Evolutionary conservation across 2,888 invertebrate genomes (phyloP).

Genomic region (Epicampocera succincta): DNA sequence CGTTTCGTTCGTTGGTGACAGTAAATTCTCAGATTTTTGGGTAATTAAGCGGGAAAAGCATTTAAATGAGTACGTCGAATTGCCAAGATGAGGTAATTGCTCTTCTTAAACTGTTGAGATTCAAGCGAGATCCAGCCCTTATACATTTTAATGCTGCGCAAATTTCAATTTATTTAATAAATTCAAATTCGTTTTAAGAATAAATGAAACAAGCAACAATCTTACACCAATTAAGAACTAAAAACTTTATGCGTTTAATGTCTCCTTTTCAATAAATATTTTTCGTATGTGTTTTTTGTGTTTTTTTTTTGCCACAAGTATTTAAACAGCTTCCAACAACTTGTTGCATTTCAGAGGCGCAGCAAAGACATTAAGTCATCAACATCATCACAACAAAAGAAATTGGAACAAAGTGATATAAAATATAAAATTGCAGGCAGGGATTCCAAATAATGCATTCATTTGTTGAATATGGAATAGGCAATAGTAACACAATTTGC

Average conservation of each 20-base stretch:
- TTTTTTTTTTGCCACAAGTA: constrained; percentile 20
- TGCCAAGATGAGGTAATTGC: too few species aligned
- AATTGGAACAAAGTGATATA: constrained; percentile 24
- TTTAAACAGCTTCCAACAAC: constrained; percentile 22
- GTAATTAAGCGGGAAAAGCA: too few species aligned
- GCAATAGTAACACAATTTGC: too few species aligned
- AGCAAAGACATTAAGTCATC: constrained; percentile 46
- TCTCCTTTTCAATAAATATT: constrained; percentile 12
- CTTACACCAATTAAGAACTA: constrained; percentile 18
- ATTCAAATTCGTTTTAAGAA: constrained; percentile 14
- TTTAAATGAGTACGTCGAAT: too few species aligned
- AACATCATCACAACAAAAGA: constrained; percentile 15
- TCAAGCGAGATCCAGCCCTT: neutral
- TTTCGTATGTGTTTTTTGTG: neutral
- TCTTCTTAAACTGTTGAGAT: too few species aligned
- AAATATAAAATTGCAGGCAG: constrained; percentile 9
- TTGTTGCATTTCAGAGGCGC: constrained; percentile 34
- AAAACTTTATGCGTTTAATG: constrained; percentile 15
- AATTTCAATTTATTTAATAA: neutral
- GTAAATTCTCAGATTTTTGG: too few species aligned
- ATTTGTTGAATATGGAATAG: too few species aligned
- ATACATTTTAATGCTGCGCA: neutral
- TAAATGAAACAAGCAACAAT: neutral
- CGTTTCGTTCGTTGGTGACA: too few species aligned
- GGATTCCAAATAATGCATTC: constrained; percentile 1